phyloP scores from a whole-genome alignment of 2,797 vertebrate species.

The Lithobates sylvaticus region DNA sequence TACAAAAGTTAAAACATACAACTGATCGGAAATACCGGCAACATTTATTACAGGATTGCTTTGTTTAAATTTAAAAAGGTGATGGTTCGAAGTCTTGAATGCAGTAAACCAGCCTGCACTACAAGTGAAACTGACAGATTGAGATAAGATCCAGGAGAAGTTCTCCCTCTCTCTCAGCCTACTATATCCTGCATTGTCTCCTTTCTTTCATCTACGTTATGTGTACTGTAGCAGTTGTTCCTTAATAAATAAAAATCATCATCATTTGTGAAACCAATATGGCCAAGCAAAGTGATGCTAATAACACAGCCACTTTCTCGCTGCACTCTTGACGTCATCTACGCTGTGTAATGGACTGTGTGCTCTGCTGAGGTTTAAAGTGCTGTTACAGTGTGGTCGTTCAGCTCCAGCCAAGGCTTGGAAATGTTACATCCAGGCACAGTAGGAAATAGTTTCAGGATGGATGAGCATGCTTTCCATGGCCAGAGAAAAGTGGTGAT shows the following conservation, averaged over 20 bases:
- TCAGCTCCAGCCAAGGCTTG: constrained; percentile 22
- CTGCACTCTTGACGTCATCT: constrained; percentile 31
- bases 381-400: constrained; percentile 34
- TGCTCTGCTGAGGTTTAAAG: constrained; percentile 36
- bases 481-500: constrained; percentile 18
- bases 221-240: neutral
- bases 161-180: neutral
- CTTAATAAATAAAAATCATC: neutral
- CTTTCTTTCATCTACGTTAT: neutral
- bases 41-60: neutral
- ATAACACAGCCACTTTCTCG: constrained; percentile 15
- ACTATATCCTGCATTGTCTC: neutral
- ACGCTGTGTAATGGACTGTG: constrained; percentile 20
- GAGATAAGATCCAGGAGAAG: constrained; percentile 26
- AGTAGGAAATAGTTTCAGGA: constrained; percentile 33
- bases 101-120: neutral
- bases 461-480: constrained; percentile 8
- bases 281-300: constrained; percentile 13
- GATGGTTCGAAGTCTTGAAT: neutral
- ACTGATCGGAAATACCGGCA: neutral
- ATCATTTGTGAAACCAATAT: neutral
- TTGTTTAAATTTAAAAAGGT: neutral
- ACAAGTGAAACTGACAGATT: constrained; percentile 25
- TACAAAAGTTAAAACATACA: neutral
- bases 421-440: constrained; percentile 31